phyloP scores from a whole-genome alignment of 2,113 vertebrate species.

The Laticauda colubrina region DNA sequence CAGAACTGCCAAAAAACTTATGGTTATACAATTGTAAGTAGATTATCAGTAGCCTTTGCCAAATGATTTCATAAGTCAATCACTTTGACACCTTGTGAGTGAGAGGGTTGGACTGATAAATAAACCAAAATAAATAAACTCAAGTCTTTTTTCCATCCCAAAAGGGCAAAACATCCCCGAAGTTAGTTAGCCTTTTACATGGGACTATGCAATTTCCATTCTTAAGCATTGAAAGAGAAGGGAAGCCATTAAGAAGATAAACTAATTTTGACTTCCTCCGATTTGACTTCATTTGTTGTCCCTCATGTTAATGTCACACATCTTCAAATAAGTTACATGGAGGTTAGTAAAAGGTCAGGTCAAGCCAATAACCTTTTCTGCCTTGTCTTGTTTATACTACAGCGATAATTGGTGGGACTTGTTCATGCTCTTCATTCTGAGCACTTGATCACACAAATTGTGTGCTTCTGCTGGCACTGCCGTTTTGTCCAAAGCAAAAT shows the following conservation, averaged over 20 bases:
- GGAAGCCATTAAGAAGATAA: conserved; percentile 50
- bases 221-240: conserved; percentile 11
- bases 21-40: background rate
- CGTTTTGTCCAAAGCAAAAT: conserved; percentile 37
- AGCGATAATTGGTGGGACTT: conserved; percentile 54
- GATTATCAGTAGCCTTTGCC: background rate
- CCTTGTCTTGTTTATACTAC: conserved; percentile 15
- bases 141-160: background rate
- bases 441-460: background rate
- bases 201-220: conserved; percentile 29
- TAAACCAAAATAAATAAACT: background rate
- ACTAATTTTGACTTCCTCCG: conserved; percentile 53
- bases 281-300: conserved; percentile 57
- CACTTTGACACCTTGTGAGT: background rate
- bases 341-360: conserved; percentile 56
- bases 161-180: conserved; percentile 46
- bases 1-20: background rate
- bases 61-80: background rate
- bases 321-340: conserved; percentile 54
- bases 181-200: conserved; percentile 28
- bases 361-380: conserved; percentile 49
- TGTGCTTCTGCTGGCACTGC: conserved; percentile 2
- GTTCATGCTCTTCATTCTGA: conserved; percentile 35
- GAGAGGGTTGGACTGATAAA: background rate
- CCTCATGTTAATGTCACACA: conserved; percentile 55